Evolutionary conservation across 2,113 vertebrate genomes (phyloP), one percentile per base, ranked within the genome.

Genomic region (Eretmodus cyanostictus): DNA sequence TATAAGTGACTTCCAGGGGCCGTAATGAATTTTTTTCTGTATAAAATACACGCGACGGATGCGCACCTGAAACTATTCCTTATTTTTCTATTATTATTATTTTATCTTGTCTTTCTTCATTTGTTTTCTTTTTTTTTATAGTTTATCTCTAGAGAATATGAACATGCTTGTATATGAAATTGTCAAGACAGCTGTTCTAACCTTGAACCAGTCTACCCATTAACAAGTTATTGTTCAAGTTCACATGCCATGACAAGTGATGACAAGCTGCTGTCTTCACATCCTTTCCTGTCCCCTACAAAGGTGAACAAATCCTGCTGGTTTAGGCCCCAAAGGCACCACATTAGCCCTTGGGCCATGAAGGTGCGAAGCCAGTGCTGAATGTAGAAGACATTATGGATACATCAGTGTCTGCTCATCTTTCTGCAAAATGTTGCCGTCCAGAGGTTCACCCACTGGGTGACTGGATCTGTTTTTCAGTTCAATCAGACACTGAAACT

Each of bases 1-100:
- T 96, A 88, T 84, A 93, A 86, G 93, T 94, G 95, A 96, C 96
- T 89, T 92, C 88, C 90, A 89, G 87, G 94, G 94, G 96, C 94
- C 90, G 82, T 92, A 93, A 94, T 95, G 91, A 93, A 88, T 54
- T 45, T 49, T 45, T 90, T 89, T 88, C 5, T 19, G 13, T 92
- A 84, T 16, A 17, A 89, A 80, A 93, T 87, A 79, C 90, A 89
- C 85, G 87, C 86, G 53, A 81, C 24, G 7, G 53, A 85, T 86
- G 49, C 12, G 51, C 61, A 68, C 84, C 45, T 34, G 34, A 85
- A 91, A 80, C 9, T 19, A 29, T 82, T 71, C 49, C 29, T 76
- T 76, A 47, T 76, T 94, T 84, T 91, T 79, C 19, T 89, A 38
- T 82, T 68, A 14, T 36, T 53, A 87, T 84, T 86, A 36, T 91